phyloP scores from a whole-genome alignment of 2,888 invertebrate genomes.

The Pteria penguin region DNA sequence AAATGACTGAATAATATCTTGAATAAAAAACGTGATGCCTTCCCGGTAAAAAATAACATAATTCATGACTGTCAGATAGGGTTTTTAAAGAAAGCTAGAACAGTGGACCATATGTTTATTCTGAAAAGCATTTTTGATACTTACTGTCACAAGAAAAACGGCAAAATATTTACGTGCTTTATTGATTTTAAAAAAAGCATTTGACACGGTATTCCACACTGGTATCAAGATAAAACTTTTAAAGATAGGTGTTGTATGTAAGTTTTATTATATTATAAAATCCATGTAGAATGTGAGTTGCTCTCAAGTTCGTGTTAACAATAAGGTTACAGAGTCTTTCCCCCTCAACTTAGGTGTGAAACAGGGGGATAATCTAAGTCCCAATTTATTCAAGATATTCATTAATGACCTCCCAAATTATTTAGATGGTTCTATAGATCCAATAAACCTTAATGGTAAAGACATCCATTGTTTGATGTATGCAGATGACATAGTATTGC shows the following conservation, averaged over 20 bases:
- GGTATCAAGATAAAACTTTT: slow-evolving; percentile 10
- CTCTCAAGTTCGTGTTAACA: slow-evolving; percentile 10
- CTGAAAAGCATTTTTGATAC: not conserved
- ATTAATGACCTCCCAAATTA: slow-evolving; percentile 31
- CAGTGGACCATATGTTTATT: slow-evolving; percentile 30
- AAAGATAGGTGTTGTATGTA: not conserved
- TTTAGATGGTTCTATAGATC: not conserved
- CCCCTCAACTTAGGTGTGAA: slow-evolving; percentile 3
- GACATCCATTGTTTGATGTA: slow-evolving; percentile 18
- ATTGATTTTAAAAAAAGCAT: slow-evolving; percentile 27
- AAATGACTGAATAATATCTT: slow-evolving; percentile 35
- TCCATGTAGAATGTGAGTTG: slow-evolving; percentile 8
- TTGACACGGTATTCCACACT: slow-evolving; percentile 17
- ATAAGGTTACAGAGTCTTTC: not conserved
- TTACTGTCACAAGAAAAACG: slow-evolving; percentile 9
- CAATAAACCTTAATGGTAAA: not conserved
- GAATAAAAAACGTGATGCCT: slow-evolving; percentile 10
- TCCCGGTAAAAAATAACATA: slow-evolving; percentile 14
- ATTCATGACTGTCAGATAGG: slow-evolving; percentile 32
- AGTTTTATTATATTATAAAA: slow-evolving; percentile 20
- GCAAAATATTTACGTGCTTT: slow-evolving; percentile 16
- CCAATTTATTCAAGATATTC: slow-evolving; percentile 21
- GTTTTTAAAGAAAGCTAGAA: slow-evolving; percentile 27
- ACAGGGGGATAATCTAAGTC: slow-evolving; percentile 28
- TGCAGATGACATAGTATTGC: slow-evolving; percentile 14